These are phyloP conservation scores for Adoxophyes honmai DNA, from an alignment of 1,140 invertebrate species.

Conservation along the genomic window DNA sequence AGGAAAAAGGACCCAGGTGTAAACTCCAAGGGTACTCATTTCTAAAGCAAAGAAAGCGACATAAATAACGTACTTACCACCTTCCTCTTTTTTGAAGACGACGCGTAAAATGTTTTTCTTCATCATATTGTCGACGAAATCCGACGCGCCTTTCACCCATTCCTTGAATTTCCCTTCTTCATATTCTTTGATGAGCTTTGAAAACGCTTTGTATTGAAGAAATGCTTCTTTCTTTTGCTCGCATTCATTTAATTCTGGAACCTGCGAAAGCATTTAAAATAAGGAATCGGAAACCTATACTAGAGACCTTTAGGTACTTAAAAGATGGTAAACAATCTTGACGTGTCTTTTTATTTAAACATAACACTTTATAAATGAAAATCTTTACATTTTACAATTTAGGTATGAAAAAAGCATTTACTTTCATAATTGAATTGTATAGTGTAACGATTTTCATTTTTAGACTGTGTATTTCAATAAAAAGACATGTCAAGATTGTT, in stretches of 20 bases:
- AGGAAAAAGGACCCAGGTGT: no score
- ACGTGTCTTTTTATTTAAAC: no score
- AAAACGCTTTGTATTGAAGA: conserved; percentile 85
- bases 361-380: no score
- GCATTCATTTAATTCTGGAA: conserved; percentile 86
- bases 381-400: no score
- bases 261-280: conserved; percentile 36
- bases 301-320: no score
- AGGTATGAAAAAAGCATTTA: no score
- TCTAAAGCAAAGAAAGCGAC: background rate
- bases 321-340: no score
- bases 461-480: no score
- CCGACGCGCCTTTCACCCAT: conserved; percentile 79
- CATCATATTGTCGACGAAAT: conserved; percentile 79
- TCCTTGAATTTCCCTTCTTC: conserved; percentile 83
- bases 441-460: no score
- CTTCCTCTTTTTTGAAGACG: conserved; percentile 53
- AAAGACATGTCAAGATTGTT: background rate
- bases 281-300: no score
- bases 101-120: conserved; percentile 82
- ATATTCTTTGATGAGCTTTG: conserved; percentile 85
- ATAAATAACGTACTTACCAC: conserved; percentile 17
- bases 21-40: background rate
- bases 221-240: conserved; percentile 86
- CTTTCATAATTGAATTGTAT: no score